Conservation (phyloP, 2,888 invertebrate species). For the Hypercompe scribonia region DNA sequence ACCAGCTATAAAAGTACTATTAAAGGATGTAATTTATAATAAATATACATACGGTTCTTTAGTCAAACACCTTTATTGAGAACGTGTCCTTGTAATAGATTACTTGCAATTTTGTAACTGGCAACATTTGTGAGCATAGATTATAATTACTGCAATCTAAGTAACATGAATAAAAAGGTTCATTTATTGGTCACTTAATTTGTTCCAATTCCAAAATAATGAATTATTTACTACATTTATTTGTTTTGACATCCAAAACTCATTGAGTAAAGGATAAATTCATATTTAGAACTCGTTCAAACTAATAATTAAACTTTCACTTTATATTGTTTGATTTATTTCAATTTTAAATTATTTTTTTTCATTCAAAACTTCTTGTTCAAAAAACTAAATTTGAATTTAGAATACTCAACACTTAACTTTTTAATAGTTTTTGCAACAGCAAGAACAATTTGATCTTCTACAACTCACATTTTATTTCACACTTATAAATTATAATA, state of each 20-base stretch:
- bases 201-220: conserved; percentile 4
- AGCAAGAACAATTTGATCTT: background rate
- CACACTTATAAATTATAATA: conserved; percentile 14
- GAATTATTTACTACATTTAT: too few species aligned
- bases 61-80: conserved; percentile 50
- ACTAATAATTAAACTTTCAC: background rate
- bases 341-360: too few species aligned
- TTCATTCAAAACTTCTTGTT: too few species aligned
- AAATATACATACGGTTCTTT: conserved; percentile 48
- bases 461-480: background rate
- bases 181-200: background rate
- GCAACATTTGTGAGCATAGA: conserved; percentile 31
- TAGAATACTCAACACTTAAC: background rate
- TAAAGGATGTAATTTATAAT: conserved; percentile 45
- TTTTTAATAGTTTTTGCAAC: background rate
- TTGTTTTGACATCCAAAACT: background rate
- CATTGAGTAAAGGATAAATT: background rate
- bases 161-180: background rate
- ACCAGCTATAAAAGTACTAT: conserved; percentile 40
- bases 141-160: conserved; percentile 5
- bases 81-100: conserved; percentile 52
- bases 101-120: conserved; percentile 45
- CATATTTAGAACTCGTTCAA: background rate
- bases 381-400: background rate
- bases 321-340: too few species aligned